phyloP scores from a whole-genome alignment of 2,797 vertebrate species.

The Muraenolepis orangiensis region DNA sequence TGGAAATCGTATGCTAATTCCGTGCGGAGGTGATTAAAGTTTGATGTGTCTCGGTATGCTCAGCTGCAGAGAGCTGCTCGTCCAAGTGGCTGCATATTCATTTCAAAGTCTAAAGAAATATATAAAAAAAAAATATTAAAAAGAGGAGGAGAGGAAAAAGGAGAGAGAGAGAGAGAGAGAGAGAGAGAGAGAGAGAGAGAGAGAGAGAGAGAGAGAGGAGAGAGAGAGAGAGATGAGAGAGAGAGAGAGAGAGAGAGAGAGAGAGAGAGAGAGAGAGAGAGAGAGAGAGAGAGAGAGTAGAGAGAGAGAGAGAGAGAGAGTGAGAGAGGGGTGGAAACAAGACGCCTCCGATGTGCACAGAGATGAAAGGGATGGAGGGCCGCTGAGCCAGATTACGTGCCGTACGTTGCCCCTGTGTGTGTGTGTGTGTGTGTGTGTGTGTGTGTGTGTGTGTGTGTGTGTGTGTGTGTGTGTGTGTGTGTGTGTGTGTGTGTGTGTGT shows the following conservation, averaged over 20 bases:
- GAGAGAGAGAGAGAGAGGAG: conserved; percentile 33
- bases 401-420: too few relatives aligned
- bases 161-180: conserved; percentile 59
- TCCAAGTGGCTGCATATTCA: conserved; percentile 83
- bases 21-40: conserved; percentile 87
- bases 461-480: too few relatives aligned
- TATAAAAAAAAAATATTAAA: conserved; percentile 82
- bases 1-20: conserved; percentile 89
- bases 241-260: conserved; percentile 38
- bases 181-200: conserved; percentile 37
- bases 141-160: conserved; percentile 45
- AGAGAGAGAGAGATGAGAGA: too few relatives aligned
- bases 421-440: too few relatives aligned
- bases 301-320: conserved; percentile 66
- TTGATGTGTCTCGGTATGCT: conserved; percentile 90
- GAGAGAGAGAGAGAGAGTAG: too few relatives aligned
- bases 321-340: conserved; percentile 57
- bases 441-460: too few relatives aligned
- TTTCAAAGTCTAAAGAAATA: conserved; percentile 90
- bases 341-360: conserved; percentile 12
- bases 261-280: too few relatives aligned
- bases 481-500: too few relatives aligned
- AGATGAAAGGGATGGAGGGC: conserved; percentile 19
- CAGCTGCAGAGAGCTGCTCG: conserved; percentile 85
- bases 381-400: too few relatives aligned